Evolutionary conservation across 2,113 vertebrate genomes (phyloP).

Genomic region (Sylvilagus bachmani): DNA sequence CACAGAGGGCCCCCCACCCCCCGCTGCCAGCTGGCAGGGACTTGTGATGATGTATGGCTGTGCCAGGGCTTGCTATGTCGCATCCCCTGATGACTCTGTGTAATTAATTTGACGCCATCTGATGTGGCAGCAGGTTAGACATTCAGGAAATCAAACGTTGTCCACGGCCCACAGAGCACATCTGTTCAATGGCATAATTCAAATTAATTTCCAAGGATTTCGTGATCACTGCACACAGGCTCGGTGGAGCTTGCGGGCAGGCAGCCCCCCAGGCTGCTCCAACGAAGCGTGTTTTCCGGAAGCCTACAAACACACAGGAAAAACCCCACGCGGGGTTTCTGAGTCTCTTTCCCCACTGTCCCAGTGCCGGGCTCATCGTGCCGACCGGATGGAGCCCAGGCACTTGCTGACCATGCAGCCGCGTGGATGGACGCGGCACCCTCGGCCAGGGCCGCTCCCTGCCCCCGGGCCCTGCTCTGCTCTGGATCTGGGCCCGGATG

Average conservation of each 20-base stretch:
- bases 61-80: conserved; percentile 77
- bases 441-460: accelerated
- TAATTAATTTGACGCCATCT: conserved; percentile 79
- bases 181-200: conserved; percentile 89
- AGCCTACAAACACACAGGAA: background rate
- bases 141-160: conserved; percentile 71
- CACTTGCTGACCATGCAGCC: accelerated
- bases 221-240: accelerated
- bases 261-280: background rate
- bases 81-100: background rate
- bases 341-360: background rate
- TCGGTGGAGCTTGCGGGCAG: accelerated
- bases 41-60: conserved; percentile 64
- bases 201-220: conserved; percentile 81
- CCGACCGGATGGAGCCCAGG: accelerated
- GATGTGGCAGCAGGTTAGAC: conserved; percentile 68
- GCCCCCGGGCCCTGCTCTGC: background rate
- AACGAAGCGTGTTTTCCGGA: background rate
- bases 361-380: accelerated
- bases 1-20: background rate
- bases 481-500: background rate
- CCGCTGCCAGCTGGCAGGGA: accelerated
- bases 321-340: background rate
- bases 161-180: conserved; percentile 87
- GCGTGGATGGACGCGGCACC: accelerated